phyloP scores from a whole-genome alignment of 37 sponge, comb jelly and placozoan genomes.

The Halichondria panicea region DNA sequence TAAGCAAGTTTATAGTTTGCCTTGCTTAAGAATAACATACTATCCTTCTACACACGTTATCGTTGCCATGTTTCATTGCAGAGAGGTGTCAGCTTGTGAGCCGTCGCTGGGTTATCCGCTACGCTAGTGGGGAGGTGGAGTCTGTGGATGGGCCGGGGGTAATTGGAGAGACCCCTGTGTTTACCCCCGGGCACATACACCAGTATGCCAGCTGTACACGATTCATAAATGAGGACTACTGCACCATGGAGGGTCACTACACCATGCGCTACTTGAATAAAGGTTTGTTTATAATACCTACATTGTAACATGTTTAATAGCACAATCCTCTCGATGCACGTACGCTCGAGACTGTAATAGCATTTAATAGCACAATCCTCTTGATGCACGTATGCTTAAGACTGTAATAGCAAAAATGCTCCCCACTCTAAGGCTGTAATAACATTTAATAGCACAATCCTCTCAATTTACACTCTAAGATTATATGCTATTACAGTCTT shows the following conservation, averaged over 20 bases:
- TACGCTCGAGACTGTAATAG: no score
- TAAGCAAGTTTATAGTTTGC: not conserved
- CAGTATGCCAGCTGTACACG: constrained; percentile 50
- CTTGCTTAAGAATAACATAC: no score
- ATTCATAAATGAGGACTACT: constrained; percentile 14
- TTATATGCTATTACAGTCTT: no score
- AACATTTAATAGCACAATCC: no score
- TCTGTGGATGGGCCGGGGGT: constrained; percentile 48
- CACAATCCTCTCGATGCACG: no score
- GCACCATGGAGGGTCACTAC: constrained; percentile 49
- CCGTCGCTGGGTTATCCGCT: constrained; percentile 42
- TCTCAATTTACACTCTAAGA: no score
- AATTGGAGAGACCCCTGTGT: constrained; percentile 39
- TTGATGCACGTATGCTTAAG: no score
- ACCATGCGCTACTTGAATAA: constrained; percentile 18
- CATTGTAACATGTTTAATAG: not conserved
- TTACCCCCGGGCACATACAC: constrained; percentile 36
- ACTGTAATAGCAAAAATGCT: no score
- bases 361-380: no score
- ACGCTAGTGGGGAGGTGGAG: constrained; percentile 13
- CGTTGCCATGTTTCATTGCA: no score
- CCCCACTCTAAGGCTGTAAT: no score
- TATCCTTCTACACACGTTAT: no score
- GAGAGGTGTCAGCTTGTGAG: constrained; percentile 27
- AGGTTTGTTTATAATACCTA: not conserved